Percentiles rank a stretch among this genome's conserved stretches.
These are phyloP conservation scores for Drosophila equinoxialis DNA, from an alignment of 1,140 invertebrate genomes.

Conservation along the genomic window DNA sequence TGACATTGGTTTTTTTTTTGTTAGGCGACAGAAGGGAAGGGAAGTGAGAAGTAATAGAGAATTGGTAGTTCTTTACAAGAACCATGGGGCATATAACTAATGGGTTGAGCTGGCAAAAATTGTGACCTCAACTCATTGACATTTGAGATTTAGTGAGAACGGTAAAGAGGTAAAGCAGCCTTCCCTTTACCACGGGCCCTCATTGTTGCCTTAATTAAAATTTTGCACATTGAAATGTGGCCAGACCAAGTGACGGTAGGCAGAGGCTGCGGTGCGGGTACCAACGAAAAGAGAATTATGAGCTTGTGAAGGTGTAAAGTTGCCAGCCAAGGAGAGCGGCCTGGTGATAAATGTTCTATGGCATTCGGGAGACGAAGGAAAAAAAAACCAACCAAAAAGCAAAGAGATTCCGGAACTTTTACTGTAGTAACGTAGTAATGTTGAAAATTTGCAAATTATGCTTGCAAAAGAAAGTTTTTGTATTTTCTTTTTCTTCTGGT, in stretches of 20 bases:
- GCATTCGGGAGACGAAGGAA: conserved; percentile 20
- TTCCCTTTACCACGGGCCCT: neutral
- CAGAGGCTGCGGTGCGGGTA: no score
- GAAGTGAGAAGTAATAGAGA: neutral
- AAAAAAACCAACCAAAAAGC: neutral
- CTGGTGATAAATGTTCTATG: conserved; percentile 23
- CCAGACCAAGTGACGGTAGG: neutral
- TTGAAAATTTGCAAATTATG: conserved; percentile 36
- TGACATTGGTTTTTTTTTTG: conserved; percentile 41
- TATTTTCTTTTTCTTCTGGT: neutral
- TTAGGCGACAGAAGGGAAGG: neutral
- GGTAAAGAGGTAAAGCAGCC: neutral
- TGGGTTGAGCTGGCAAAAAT: conserved; percentile 58
- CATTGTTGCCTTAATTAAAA: conserved; percentile 74
- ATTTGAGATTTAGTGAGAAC: conserved; percentile 61
- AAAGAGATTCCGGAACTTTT: conserved; percentile 11
- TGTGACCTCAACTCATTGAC: conserved; percentile 76
- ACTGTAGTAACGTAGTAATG: conserved; percentile 30
- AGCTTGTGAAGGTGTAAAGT: conserved; percentile 41
- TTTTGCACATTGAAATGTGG: conserved; percentile 49
- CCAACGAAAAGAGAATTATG: conserved; percentile 4
- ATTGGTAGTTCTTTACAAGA: neutral
- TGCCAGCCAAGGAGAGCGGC: conserved; percentile 4
- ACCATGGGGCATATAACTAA: conserved; percentile 34
- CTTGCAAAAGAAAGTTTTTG: conserved; percentile 19